Conservation (phyloP, 2,888 invertebrate species). For the Nomada fucata region DNA sequence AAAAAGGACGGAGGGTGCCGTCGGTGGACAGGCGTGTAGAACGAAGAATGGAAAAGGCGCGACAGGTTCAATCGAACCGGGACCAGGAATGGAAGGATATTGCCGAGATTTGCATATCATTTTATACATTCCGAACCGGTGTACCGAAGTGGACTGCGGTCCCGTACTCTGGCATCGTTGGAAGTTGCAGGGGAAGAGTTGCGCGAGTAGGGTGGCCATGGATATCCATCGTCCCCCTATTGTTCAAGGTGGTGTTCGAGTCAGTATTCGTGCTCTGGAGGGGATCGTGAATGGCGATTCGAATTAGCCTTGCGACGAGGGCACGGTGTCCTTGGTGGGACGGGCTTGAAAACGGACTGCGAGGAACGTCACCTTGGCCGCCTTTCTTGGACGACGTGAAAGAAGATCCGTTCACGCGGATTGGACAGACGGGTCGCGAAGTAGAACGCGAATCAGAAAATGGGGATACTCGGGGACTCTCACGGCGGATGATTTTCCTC, state of each 20-base stretch:
- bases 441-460: constrained; percentile 23
- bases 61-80: constrained; percentile 56
- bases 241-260: background rate
- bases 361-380: background rate
- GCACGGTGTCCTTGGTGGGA: background rate
- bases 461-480: constrained; percentile 46
- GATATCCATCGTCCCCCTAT: constrained; percentile 35
- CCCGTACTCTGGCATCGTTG: constrained; percentile 6
- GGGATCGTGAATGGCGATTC: background rate
- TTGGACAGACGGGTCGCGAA: constrained; percentile 9
- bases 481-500: constrained; percentile 4
- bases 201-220: constrained; percentile 19
- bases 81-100: constrained; percentile 71
- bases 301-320: constrained; percentile 33
- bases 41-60: constrained; percentile 20
- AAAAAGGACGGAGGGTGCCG: background rate
- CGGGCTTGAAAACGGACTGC: background rate
- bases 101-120: constrained; percentile 77
- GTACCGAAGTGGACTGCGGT: constrained; percentile 44
- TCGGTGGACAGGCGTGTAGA: constrained; percentile 6
- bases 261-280: background rate
- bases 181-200: constrained; percentile 58
- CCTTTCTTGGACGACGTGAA: constrained; percentile 18
- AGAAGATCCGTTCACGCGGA: constrained; percentile 32
- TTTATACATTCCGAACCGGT: constrained; percentile 76